Percentiles rank a stretch among this genome's conserved stretches.
phyloP scores from a whole-genome alignment of 2,797 vertebrate genomes.

The Tapera naevia region DNA sequence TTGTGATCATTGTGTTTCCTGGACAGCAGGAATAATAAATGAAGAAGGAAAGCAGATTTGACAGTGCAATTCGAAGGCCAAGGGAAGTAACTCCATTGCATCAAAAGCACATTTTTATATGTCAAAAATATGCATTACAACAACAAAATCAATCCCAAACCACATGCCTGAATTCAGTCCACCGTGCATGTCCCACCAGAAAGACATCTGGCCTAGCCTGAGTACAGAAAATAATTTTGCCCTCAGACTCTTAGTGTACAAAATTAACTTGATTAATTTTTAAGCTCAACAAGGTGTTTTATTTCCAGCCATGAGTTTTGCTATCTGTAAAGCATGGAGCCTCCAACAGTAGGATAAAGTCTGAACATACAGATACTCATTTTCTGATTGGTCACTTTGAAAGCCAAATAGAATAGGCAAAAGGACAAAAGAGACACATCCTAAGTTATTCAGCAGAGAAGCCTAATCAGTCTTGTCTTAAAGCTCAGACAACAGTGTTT shows the following conservation, averaged over 20 bases:
- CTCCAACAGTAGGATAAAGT: not conserved
- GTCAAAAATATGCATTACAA: not conserved
- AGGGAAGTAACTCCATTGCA: not conserved
- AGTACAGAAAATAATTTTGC: not conserved
- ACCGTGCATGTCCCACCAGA: not conserved
- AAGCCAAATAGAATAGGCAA: not conserved
- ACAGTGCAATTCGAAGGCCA: not conserved
- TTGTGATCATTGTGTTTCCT: not conserved
- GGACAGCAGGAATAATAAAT: not conserved
- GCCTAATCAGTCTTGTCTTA: not conserved
- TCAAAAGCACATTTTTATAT: not conserved
- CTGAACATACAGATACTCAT: not conserved
- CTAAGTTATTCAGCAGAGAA: not conserved
- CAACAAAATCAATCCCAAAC: not conserved
- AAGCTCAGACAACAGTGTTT: not conserved
- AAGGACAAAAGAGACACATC: not conserved
- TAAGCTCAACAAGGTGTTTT: not conserved
- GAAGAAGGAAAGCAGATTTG: not conserved
- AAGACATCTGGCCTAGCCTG: not conserved
- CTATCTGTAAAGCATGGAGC: not conserved
- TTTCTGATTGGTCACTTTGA: not conserved
- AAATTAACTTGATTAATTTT: not conserved
- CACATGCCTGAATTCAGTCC: not conserved
- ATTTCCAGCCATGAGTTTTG: not conserved
- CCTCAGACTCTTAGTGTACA: not conserved